phyloP scores from a whole-genome alignment of 2,888 invertebrate genomes.

The Scaptomyza tumidula region DNA sequence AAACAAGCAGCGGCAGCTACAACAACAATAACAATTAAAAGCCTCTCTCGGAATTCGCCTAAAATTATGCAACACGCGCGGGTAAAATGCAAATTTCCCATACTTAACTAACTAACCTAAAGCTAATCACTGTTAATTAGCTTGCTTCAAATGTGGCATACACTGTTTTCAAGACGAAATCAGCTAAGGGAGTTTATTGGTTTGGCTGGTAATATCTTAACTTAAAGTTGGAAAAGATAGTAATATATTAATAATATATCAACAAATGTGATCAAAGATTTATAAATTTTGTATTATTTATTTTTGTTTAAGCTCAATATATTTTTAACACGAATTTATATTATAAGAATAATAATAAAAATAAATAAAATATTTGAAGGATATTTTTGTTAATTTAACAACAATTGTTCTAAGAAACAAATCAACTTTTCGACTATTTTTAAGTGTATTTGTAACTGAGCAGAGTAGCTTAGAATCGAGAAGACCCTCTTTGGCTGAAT shows the following conservation, averaged over 20 bases:
- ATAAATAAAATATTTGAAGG: too few species aligned
- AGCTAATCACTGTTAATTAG: constrained; percentile 75
- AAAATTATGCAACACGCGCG: constrained; percentile 69
- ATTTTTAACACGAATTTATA: too few species aligned
- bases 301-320: too few species aligned
- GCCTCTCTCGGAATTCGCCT: constrained; percentile 38
- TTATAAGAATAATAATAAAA: too few species aligned
- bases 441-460: too few species aligned
- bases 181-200: not conserved
- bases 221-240: too few species aligned
- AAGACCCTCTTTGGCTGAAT: not conserved
- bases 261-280: too few species aligned
- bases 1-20: not conserved
- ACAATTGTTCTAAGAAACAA: too few species aligned
- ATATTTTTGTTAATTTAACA: too few species aligned
- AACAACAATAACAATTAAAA: constrained; percentile 55
- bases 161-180: not conserved
- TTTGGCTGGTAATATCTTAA: not conserved
- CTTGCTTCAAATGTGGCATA: constrained; percentile 36
- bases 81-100: constrained; percentile 67
- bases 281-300: too few species aligned
- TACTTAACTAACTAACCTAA: constrained; percentile 12
- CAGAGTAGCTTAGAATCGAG: not conserved
- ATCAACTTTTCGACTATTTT: too few species aligned
- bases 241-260: too few species aligned